Percentiles rank a stretch among this genome's conserved stretches.
These are phyloP conservation scores for Dreissena polymorpha DNA, from an alignment of 1,140 invertebrate genomes.

Conservation along the genomic window DNA sequence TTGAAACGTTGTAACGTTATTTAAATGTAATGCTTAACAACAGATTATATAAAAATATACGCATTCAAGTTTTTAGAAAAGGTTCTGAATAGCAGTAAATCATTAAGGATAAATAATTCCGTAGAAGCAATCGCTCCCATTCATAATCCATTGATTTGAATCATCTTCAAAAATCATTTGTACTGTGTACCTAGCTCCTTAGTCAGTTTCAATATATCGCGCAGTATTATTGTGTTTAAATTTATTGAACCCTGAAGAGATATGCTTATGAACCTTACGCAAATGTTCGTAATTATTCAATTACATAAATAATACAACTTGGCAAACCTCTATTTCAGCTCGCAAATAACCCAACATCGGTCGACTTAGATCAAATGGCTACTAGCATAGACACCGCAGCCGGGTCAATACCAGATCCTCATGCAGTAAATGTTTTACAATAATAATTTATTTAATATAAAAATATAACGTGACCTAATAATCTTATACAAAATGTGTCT, in stretches of 20 bases:
- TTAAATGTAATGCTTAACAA: too few species aligned
- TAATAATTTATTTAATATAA: background rate
- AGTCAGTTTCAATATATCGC: background rate
- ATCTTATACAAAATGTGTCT: background rate
- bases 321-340: conserved; percentile 14
- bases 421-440: background rate
- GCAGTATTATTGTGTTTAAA: background rate
- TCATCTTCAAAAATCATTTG: too few species aligned
- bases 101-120: too few species aligned
- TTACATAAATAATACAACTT: too few species aligned
- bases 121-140: too few species aligned
- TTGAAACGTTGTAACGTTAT: too few species aligned
- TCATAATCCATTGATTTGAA: too few species aligned
- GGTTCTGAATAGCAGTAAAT: too few species aligned
- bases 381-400: conserved; percentile 14
- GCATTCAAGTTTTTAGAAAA: too few species aligned
- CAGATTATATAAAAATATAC: too few species aligned
- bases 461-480: background rate
- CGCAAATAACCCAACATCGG: background rate
- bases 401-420: background rate
- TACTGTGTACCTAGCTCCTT: too few species aligned
- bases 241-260: background rate
- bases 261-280: background rate
- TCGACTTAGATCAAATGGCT: conserved; percentile 1
- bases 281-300: background rate